These are phyloP conservation scores for Ophioninae sp. DNA, from an alignment of 2,888 invertebrate genomes.

Conservation along the genomic window DNA sequence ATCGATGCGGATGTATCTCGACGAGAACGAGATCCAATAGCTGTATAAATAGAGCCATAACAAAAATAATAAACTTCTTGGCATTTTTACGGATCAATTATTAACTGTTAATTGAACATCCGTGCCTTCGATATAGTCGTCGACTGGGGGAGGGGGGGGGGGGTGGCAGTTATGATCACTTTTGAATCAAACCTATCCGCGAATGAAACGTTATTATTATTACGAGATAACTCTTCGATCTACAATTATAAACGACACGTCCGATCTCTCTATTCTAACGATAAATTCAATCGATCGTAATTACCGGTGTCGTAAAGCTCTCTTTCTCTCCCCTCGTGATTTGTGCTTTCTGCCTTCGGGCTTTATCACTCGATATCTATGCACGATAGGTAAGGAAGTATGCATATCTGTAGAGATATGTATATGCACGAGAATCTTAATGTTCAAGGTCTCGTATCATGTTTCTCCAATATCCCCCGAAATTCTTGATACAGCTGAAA, in stretches of 20 bases:
- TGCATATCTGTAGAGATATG: not conserved
- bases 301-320: conserved; percentile 59
- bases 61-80: not conserved
- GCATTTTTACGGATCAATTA: not conserved
- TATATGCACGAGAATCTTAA: not conserved
- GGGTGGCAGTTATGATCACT: not conserved
- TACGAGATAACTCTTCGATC: conserved; percentile 6
- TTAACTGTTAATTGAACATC: not conserved
- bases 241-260: conserved; percentile 49
- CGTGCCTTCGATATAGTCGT: not conserved
- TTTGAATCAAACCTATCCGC: not conserved
- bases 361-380: conserved; percentile 12
- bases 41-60: not conserved
- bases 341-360: conserved; percentile 25
- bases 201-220: not conserved
- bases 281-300: conserved; percentile 64
- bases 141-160: not conserved
- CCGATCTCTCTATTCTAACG: conserved; percentile 50
- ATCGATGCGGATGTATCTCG: not conserved
- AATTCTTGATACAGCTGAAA: not conserved
- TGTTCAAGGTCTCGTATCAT: not conserved
- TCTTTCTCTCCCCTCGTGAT: conserved; percentile 33
- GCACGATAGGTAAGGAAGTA: not conserved
- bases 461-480: not conserved
- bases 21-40: not conserved